A percentile compares a stretch with the other conserved stretches of the same genome.
phyloP scores from a whole-genome alignment of 1,140 invertebrate genomes.

The Bathynomus jamesi region DNA sequence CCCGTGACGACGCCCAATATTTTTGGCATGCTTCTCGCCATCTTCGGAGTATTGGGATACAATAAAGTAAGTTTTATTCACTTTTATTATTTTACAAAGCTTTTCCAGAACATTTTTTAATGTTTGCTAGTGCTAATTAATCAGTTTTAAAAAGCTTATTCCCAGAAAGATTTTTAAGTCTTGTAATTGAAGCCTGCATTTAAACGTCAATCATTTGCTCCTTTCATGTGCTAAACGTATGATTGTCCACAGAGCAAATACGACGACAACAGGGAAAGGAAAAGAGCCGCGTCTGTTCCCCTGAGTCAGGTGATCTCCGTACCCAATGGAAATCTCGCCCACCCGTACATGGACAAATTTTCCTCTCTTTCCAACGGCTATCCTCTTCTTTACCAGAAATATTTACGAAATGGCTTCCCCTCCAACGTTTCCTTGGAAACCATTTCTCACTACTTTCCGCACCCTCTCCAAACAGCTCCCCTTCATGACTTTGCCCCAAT shows the following conservation, averaged over 20 bases:
- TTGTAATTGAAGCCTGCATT: no score
- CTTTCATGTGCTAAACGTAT: no score
- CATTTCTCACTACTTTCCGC: not conserved
- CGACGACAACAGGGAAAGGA: not conserved
- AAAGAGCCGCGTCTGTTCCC: not conserved
- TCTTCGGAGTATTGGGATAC: conserved; percentile 81
- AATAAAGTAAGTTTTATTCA: conserved; percentile 48
- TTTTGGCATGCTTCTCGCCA: conserved; percentile 82
- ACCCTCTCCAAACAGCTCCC: not conserved
- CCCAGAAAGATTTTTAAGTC: no score
- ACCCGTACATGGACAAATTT: no score
- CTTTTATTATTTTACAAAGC: not conserved
- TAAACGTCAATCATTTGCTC: no score
- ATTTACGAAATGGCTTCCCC: no score
- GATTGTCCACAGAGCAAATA: not conserved
- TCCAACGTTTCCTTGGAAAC: no score
- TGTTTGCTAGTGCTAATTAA: no score
- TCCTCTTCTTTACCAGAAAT: no score
- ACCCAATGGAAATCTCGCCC: not conserved
- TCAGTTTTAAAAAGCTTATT: no score
- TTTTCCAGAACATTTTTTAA: no score
- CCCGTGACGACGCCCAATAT: conserved; percentile 82
- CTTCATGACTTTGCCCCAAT: not conserved
- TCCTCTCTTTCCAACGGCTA: no score
- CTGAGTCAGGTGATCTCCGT: not conserved